Conservation (phyloP, 1,140 invertebrate species). For the Archivesica marissinica region DNA sequence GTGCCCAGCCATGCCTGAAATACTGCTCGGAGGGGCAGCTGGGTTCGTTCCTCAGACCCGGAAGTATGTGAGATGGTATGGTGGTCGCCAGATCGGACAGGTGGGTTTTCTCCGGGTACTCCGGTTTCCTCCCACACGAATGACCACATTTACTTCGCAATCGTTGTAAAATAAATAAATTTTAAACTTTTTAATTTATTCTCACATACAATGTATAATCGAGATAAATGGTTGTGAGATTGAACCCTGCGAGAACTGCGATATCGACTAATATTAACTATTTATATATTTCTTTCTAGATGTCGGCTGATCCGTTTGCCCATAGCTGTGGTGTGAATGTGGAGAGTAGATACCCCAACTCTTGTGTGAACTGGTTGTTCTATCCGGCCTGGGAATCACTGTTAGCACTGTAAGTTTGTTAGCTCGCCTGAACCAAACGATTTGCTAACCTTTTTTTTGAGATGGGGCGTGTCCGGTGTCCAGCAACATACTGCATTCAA, state of each 20-base stretch:
- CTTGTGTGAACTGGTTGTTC: conserved; percentile 60
- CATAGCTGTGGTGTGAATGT: conserved; percentile 46
- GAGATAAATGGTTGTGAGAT: too few relatives aligned
- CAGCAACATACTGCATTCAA: background rate
- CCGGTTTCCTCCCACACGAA: too few relatives aligned
- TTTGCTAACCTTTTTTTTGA: background rate
- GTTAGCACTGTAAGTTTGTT: conserved; percentile 44
- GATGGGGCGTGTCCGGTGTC: background rate
- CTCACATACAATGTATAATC: background rate
- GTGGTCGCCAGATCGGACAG: too few relatives aligned
- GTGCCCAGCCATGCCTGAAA: too few relatives aligned
- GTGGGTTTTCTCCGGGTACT: too few relatives aligned
- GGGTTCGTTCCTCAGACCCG: too few relatives aligned
- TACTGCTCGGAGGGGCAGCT: too few relatives aligned
- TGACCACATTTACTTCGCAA: too few relatives aligned
- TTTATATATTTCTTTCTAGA: conserved; percentile 57
- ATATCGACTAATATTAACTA: too few relatives aligned
- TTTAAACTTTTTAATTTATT: background rate
- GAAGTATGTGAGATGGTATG: too few relatives aligned
- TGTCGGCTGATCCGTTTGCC: conserved; percentile 63
- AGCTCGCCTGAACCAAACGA: background rate
- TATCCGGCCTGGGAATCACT: conserved; percentile 61
- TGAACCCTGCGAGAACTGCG: too few relatives aligned
- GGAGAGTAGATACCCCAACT: conserved; percentile 66
- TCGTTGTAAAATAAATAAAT: too few relatives aligned